Conservation (phyloP, 2,888 invertebrate genomes). For the Apamea epomidion region DNA sequence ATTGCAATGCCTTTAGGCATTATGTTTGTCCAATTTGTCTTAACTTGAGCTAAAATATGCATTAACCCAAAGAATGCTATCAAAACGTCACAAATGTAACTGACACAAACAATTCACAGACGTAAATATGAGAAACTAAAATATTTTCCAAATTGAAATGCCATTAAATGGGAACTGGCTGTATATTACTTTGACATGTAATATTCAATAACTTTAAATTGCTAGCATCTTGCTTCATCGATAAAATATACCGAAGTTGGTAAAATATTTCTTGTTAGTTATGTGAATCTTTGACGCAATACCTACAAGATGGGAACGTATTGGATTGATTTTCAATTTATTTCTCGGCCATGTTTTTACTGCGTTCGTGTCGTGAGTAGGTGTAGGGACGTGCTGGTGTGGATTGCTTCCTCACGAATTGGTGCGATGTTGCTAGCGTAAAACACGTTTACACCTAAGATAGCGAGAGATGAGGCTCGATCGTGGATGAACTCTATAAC, state of each 20-base stretch:
- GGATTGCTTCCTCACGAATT: slow-evolving; percentile 66
- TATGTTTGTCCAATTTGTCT: slow-evolving; percentile 15
- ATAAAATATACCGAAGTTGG: slow-evolving; percentile 33
- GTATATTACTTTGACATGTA: slow-evolving; percentile 46
- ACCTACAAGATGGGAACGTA: slow-evolving; percentile 58
- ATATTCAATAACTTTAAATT: slow-evolving; percentile 58
- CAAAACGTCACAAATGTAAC: slow-evolving; percentile 51
- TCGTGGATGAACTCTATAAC: slow-evolving; percentile 44
- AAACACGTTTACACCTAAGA: slow-evolving; percentile 52
- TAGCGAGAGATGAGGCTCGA: slow-evolving; percentile 34
- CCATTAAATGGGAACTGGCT: slow-evolving; percentile 32
- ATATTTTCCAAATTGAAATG: slow-evolving; percentile 43
- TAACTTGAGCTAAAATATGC: slow-evolving; percentile 20
- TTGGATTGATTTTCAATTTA: slow-evolving; percentile 71
- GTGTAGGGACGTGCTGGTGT: slow-evolving; percentile 62
- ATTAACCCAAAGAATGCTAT: slow-evolving; percentile 29
- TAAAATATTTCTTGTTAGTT: slow-evolving; percentile 50
- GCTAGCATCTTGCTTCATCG: slow-evolving; percentile 46
- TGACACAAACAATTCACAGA: slow-evolving; percentile 35
- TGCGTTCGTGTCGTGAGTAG: slow-evolving; percentile 48
- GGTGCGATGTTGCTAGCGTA: slow-evolving; percentile 31
- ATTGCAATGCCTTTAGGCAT: neutral
- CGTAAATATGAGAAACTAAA: slow-evolving; percentile 38
- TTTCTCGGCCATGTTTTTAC: slow-evolving; percentile 60
- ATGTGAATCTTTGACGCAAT: slow-evolving; percentile 63